Evolutionary conservation across 2,797 vertebrate genomes (phyloP), one percentile per base, ranked within the genome.

Genomic region (Protosalanx chinensis): DNA sequence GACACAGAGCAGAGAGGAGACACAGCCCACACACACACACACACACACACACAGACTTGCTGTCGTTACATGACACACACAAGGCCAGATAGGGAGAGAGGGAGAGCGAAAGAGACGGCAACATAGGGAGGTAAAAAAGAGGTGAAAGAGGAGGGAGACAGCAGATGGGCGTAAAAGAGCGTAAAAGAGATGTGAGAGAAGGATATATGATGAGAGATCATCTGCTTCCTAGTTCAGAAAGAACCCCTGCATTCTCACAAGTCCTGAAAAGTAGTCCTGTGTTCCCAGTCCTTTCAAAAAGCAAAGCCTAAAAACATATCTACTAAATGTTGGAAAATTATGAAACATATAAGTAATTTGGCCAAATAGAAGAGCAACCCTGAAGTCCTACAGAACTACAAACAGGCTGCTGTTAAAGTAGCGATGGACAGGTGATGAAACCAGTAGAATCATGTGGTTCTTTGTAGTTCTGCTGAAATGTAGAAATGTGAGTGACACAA

Each of bases 1-100:
- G 81, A 84, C 73, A 86, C 64, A 81, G 57, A 79, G 81, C 84
- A 80, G 77, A 88, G 81, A 64, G 61, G 78, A 64, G 61, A 64
- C 32, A 68, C 4, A 12, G 10, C 84, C 80, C 80, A 81, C 23
- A 5, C 20, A 72, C 81, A 81, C 79, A 56, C 74, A 12, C 74
- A 82, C 75, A 75, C 62, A 72, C 67, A 77, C 67, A 57, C 74
- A 56, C 64, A 81, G 74, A 53, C 51, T 8, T 46, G 41, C 41
- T 46, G 41, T 13, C 13, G 41, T 46, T 46, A 46, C 41, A 46
- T 13, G 41, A 67, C 68, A 15, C 12, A 29, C 59, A 56, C 59
- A 61, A 27, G 4, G 13, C 33, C 4, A 4, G 49, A 67, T 3
- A 59, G 61, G 65, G 20, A 67, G 15, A 49, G 3, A 56, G 16